These are phyloP conservation scores for Lasioglossum calceatum DNA, from an alignment of 2,888 invertebrate species.

Conservation along the genomic window DNA sequence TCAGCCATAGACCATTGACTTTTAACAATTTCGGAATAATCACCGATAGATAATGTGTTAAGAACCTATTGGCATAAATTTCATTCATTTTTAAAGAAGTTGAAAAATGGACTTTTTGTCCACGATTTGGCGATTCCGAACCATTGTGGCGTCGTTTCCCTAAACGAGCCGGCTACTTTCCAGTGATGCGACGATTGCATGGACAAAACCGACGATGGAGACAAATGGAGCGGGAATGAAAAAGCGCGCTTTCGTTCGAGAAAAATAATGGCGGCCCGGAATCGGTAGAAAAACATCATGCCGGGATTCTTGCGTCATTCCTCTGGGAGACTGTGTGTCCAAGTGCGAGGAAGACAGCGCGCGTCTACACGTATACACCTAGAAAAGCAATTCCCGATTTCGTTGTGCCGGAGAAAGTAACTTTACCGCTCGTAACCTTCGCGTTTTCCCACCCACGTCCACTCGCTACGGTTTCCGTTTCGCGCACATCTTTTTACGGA, in stretches of 20 bases:
- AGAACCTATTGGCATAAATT: too few relatives aligned
- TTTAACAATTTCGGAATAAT: too few relatives aligned
- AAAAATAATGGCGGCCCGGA: constrained; percentile 5
- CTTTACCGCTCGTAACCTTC: constrained; percentile 60
- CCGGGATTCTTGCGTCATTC: constrained; percentile 33
- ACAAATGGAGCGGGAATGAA: not conserved
- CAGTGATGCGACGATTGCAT: not conserved
- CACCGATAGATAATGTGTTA: too few relatives aligned
- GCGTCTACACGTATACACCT: not conserved
- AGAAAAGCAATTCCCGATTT: constrained; percentile 61
- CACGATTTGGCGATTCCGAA: too few relatives aligned
- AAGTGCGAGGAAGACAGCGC: constrained; percentile 29
- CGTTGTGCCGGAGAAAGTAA: constrained; percentile 65
- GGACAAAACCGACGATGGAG: not conserved
- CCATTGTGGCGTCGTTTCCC: not conserved
- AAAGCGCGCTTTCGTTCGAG: not conserved
- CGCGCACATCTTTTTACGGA: not conserved
- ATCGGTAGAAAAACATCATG: constrained; percentile 15
- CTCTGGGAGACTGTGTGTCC: constrained; percentile 31
- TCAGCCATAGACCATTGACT: too few relatives aligned
- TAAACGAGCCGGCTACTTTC: not conserved
- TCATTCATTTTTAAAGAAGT: too few relatives aligned
- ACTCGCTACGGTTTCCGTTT: constrained; percentile 52
- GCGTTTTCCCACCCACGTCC: constrained; percentile 47
- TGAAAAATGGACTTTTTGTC: too few relatives aligned